phyloP scores from a whole-genome alignment of 2,113 vertebrate species.

The Cacatua alba region DNA sequence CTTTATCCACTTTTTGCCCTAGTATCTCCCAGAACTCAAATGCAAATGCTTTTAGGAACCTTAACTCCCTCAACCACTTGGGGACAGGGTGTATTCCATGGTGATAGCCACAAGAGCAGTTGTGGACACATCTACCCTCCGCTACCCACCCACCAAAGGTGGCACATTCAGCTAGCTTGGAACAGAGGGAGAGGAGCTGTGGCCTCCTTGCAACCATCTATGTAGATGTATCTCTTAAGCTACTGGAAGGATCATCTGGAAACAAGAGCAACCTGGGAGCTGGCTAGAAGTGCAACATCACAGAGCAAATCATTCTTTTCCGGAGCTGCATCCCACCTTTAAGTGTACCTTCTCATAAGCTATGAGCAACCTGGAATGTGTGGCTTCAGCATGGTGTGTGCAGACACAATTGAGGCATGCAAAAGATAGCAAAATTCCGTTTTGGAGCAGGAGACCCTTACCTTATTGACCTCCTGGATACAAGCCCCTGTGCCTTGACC shows the following conservation, averaged over 20 bases:
- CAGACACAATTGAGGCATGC: fast-evolving
- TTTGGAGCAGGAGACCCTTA: constrained; percentile 34
- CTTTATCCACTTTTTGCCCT: neutral
- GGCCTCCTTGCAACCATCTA: neutral
- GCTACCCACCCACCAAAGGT: neutral
- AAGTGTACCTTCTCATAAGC: neutral
- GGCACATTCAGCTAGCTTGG: neutral
- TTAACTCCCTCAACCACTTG: neutral
- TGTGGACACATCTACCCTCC: neutral
- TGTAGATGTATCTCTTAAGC: neutral
- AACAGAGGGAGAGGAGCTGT: neutral
- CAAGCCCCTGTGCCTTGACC: neutral
- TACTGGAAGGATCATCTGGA: neutral
- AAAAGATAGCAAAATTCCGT: neutral
- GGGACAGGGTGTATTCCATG: neutral
- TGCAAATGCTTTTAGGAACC: neutral
- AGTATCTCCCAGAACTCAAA: neutral
- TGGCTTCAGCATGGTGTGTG: fast-evolving
- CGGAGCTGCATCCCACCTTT: neutral
- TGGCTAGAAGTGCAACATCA: neutral
- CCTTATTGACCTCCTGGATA: constrained; percentile 43
- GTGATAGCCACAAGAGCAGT: neutral
- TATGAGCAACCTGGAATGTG: neutral
- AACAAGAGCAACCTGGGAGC: neutral
- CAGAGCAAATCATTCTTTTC: neutral